phyloP scores from a whole-genome alignment of 2,797 vertebrate genomes.

The Carcharodon carcharias region DNA sequence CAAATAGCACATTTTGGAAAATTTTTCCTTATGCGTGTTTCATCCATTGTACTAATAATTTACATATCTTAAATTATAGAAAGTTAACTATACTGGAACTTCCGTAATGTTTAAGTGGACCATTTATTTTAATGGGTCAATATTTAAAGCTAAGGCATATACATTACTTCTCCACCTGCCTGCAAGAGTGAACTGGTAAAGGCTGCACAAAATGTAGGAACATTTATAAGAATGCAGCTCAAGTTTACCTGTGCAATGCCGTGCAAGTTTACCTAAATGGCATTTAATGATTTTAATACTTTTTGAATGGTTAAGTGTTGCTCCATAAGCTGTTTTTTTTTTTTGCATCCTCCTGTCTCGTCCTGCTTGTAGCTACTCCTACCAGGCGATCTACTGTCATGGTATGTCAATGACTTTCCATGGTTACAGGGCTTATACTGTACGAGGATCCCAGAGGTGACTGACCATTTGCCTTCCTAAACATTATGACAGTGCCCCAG shows the following conservation, averaged over 20 bases:
- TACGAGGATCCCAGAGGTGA: too few relatives aligned
- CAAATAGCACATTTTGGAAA: neutral
- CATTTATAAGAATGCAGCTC: neutral
- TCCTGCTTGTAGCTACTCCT: too few relatives aligned
- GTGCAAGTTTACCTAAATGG: neutral
- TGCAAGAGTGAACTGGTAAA: neutral
- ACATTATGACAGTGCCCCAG: too few relatives aligned
- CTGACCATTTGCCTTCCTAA: too few relatives aligned
- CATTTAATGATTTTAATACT: neutral
- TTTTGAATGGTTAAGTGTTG: neutral
- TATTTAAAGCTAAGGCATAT: neutral
- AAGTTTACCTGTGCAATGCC: neutral
- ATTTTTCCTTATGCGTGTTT: neutral
- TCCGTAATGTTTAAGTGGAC: neutral
- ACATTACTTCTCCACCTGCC: neutral
- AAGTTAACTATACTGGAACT: neutral
- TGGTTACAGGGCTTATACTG: too few relatives aligned
- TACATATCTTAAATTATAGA: neutral
- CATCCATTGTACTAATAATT: neutral
- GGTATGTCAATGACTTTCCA: too few relatives aligned
- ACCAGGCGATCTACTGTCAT: too few relatives aligned
- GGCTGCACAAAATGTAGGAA: neutral
- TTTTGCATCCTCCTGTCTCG: neutral
- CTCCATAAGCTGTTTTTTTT: neutral
- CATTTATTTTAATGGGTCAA: neutral